Base-by-base conservation (phyloP, 2,113 vertebrate species). In the Pitta sordida region DNA sequence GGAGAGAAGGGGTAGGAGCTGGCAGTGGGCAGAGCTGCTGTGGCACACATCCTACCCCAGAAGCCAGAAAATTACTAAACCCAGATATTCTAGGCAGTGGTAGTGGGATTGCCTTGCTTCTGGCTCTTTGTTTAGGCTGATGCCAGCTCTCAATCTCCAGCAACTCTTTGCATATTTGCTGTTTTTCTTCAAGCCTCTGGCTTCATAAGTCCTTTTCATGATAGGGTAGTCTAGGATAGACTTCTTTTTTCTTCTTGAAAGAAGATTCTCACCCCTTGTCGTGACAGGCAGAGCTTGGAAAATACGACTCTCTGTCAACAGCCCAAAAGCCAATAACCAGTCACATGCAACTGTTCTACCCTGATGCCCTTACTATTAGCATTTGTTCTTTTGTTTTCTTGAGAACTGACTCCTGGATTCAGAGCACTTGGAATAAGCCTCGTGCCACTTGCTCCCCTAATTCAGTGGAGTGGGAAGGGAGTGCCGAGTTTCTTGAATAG, bases 401-500 rank as follows among this genome's bases (percentile, higher is more conserved):
- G 76, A 91, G 93, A 71, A 58, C 39, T 32, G 52, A 51, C 24
- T 81, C 39, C 56, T 36, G 53, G n/a, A 51, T 30, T 80, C 71
- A 59, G 64, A 59, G 59, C 3, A 1, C 85, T 90, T 76, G 48
- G 32, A 83, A 53, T 51, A 53, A 93, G 51, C 55, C 83, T 85
- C 1, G 0, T 81, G 51, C 55, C 4, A 0, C 59, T 86, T 4
- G 4, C 67, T 95, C 41, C 34, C 65, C 84, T 82, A 5, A 79
- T 80, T 69, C 3, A 27, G 39, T 46, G 55, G n/a, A 90, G 85
- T 56, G 49, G 67, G 77, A 94, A 64, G 86, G 30, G 65, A 56
- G 49, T 67, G 68, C 37, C 46, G 86, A 59, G 69, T 74, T 91
- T 81, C 87, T 79, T 90, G 82, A 95, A 94, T 56, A 88, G 51